phyloP scores from a whole-genome alignment of 2,888 invertebrate genomes.

The Caradrina kadenii region DNA sequence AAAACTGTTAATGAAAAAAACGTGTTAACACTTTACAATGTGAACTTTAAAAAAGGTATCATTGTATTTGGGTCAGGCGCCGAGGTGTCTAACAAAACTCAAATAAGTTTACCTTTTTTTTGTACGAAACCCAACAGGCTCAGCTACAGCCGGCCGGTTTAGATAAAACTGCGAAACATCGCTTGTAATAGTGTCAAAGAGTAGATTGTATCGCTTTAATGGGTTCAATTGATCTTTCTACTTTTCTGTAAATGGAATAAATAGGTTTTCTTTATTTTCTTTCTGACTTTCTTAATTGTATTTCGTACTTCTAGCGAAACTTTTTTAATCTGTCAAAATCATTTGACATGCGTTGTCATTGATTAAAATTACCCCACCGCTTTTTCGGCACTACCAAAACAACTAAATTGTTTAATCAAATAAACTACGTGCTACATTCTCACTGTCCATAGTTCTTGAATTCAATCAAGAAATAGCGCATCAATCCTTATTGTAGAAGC shows the following conservation, averaged over 20 bases:
- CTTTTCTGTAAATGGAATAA: too few relatives aligned
- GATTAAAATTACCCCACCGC: too few relatives aligned
- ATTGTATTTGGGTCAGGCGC: conserved; percentile 72
- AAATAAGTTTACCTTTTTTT: conserved; percentile 59
- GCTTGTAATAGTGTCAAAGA: conserved; percentile 19
- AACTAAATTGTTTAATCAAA: too few relatives aligned
- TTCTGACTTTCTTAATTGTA: too few relatives aligned
- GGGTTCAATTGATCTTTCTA: conserved; percentile 16
- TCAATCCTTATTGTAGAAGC: conserved; percentile 46
- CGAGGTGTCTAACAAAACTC: conserved; percentile 75
- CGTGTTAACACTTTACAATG: conserved; percentile 10
- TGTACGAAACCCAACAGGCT: conserved; percentile 51
- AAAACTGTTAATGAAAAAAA: conserved; percentile 7
- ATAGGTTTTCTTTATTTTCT: too few relatives aligned
- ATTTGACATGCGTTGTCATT: background rate
- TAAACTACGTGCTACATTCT: background rate
- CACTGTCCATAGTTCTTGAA: conserved; percentile 21
- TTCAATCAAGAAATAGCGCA: conserved; percentile 11
- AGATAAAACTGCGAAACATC: conserved; percentile 19
- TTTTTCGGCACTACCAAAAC: too few relatives aligned
- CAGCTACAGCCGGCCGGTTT: conserved; percentile 43
- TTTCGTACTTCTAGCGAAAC: conserved; percentile 7
- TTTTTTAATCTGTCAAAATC: background rate
- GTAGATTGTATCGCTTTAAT: conserved; percentile 20
- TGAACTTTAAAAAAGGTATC: conserved; percentile 51